Conservation (phyloP, 1,140 invertebrate genomes). For the Drosophila tristis region DNA sequence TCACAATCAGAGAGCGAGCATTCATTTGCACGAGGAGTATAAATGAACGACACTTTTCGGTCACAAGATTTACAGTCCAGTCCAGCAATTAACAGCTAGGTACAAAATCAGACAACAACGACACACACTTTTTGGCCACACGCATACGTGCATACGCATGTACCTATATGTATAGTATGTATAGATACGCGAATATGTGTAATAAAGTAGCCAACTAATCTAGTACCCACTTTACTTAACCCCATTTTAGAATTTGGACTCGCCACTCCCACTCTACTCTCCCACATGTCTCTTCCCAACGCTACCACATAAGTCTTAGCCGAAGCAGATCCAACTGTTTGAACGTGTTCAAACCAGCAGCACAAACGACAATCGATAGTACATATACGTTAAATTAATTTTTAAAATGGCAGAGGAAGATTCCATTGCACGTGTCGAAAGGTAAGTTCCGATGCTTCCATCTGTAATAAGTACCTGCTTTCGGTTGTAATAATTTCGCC, state of each 20-base stretch:
- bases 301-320: slow-evolving; percentile 18
- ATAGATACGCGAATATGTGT: background rate
- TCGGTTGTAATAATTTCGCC: too few species aligned
- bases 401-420: slow-evolving; percentile 27
- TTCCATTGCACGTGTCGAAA: slow-evolving; percentile 21
- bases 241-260: slow-evolving; percentile 14
- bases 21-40: slow-evolving; percentile 26
- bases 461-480: too few species aligned
- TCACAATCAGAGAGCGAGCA: slow-evolving; percentile 19
- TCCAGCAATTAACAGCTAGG: slow-evolving; percentile 37
- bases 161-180: background rate
- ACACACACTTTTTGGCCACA: background rate
- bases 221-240: slow-evolving; percentile 9
- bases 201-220: slow-evolving; percentile 29
- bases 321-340: slow-evolving; percentile 27
- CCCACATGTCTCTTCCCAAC: slow-evolving; percentile 23
- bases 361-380: slow-evolving; percentile 4
- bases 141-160: background rate
- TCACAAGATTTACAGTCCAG: slow-evolving; percentile 46
- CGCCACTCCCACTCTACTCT: background rate
- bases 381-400: slow-evolving; percentile 10
- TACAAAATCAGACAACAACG: slow-evolving; percentile 20
- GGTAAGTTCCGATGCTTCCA: slow-evolving; percentile 10
- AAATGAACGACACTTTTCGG: slow-evolving; percentile 35
- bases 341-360: slow-evolving; percentile 20